These are phyloP conservation scores for Lithobates sylvaticus DNA, from an alignment of 2,797 vertebrate genomes.

Conservation along the genomic window DNA sequence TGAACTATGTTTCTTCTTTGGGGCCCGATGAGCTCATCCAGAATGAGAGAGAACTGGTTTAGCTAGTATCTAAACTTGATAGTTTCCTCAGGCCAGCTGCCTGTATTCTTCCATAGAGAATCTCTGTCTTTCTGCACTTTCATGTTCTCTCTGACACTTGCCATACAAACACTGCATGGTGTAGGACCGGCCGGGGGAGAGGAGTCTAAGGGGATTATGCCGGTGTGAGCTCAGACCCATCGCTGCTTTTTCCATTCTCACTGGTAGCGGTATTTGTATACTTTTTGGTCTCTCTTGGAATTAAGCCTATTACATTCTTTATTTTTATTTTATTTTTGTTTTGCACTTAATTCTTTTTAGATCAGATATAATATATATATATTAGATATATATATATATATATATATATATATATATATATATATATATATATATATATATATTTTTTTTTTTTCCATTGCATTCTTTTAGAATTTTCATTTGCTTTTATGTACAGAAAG, in stretches of 20 bases:
- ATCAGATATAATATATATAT: too few relatives aligned
- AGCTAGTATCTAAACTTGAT: constrained; percentile 53
- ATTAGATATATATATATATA: too few relatives aligned
- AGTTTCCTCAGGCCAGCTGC: constrained; percentile 33
- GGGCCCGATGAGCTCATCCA: constrained; percentile 46
- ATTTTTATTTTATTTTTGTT: too few relatives aligned
- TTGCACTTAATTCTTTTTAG: too few relatives aligned
- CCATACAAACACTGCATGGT: neutral
- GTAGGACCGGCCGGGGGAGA: neutral
- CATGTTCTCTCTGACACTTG: neutral
- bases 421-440: too few relatives aligned
- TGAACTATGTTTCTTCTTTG: constrained; percentile 23
- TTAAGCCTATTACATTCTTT: neutral
- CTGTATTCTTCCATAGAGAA: constrained; percentile 23
- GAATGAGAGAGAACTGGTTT: constrained; percentile 50
- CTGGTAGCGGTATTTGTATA: neutral
- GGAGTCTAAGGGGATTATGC: neutral
- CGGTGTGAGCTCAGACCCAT: neutral
- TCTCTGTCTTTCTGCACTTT: neutral
- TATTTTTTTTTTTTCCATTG: too few relatives aligned
- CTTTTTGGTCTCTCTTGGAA: neutral
- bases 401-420: too few relatives aligned
- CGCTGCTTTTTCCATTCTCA: neutral
- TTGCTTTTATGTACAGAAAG: neutral
- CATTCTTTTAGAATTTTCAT: neutral